Base-by-base conservation (phyloP, 2,888 invertebrate genomes). In the Philhelius pedissequus region DNA sequence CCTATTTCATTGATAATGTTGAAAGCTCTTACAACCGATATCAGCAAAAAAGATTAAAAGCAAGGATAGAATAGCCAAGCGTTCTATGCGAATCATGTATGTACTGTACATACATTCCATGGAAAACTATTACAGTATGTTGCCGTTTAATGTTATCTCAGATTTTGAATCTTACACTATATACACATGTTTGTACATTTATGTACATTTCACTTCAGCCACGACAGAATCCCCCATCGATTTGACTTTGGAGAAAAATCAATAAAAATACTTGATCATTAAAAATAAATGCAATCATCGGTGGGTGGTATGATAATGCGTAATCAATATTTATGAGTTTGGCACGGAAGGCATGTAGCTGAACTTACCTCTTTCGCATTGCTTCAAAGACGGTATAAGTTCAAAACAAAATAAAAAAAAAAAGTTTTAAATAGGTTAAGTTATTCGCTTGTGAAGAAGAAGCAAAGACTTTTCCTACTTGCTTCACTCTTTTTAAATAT, bases 211-310 rank as follows among this genome's bases (percentile, higher is more conserved):
- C 15, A 40, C 7, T 3, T 15, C 40, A 56, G 4, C 30, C 9
- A 35, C 52, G 38, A 8, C 6, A 13, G 15, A 25, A 25, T 25
- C 1, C 13, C 13, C 43, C 35, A 22, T 40, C 22, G 25, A 27
- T 62, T 27, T 7, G 22, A 22, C 30, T 50, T 15, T 9, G 38
- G 13, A 62, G 22, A 2, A 66, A 66, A 66, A 66, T 66, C 66
- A 50, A 66, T 66, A 66, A 35, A 66, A 50, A 50, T 18, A 66
- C 50, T 38, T 22, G 66, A 48, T 35, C 50, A 38, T 66, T 66
- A 50, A 66, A 66, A 66, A 66, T 50, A 66, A 66, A 66, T 66
- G 50, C 30, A 66, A 64, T 66, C 50, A n/a, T 35, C 25, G 25
- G 62, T 32, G 48, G 30, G 64, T 64, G n/a, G 48, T 22, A 5